These are phyloP conservation scores for Synanthedon andrenaeformis DNA, from an alignment of 2,888 invertebrate genomes.

Conservation along the genomic window DNA sequence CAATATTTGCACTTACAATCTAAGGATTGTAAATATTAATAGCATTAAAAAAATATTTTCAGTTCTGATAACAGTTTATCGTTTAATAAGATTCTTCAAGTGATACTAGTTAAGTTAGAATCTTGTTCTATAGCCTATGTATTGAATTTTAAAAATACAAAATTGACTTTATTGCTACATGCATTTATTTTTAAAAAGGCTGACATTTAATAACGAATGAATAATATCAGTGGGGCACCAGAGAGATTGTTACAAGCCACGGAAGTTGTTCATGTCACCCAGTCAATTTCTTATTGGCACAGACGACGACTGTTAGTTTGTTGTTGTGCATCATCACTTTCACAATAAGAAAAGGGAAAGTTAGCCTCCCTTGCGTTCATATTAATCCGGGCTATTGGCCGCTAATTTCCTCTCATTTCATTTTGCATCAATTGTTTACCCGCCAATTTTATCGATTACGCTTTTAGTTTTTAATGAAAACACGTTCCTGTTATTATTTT, in stretches of 20 bases:
- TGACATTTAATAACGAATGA: neutral
- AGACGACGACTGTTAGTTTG: conserved; percentile 25
- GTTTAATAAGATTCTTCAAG: no score
- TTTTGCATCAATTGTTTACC: conserved; percentile 40
- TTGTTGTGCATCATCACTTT: conserved; percentile 65
- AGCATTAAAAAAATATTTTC: no score
- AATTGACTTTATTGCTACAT: no score
- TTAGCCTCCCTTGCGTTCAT: conserved; percentile 66
- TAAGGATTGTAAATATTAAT: no score
- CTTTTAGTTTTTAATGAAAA: conserved; percentile 8
- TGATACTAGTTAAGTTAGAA: no score
- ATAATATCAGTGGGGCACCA: neutral
- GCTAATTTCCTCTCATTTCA: conserved; percentile 57
- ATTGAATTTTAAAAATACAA: no score
- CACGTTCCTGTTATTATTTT: neutral
- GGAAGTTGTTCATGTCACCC: neutral
- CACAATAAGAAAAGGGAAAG: conserved; percentile 68
- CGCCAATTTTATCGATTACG: conserved; percentile 37
- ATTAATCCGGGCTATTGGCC: conserved; percentile 49
- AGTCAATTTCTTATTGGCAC: neutral
- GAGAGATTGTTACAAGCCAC: neutral
- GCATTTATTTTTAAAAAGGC: no score
- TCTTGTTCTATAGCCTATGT: no score
- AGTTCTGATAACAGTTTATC: no score
- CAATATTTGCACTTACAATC: no score